Conservation (phyloP, 2,888 invertebrate species). For the Lasiommata megera region DNA sequence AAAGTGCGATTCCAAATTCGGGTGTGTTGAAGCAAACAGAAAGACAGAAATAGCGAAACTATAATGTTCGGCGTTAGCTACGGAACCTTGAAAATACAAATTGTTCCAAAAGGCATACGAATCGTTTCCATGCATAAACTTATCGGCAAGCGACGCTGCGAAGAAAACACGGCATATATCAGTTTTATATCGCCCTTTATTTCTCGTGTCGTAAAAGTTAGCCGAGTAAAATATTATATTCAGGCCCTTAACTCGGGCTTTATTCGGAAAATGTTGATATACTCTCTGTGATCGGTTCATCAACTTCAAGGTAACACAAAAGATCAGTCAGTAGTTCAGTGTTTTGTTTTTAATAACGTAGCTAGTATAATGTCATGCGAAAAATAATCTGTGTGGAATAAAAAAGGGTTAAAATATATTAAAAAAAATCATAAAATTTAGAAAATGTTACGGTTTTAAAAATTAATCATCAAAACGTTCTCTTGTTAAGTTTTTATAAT, state of each 20-base stretch:
- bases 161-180: slow-evolving; percentile 12
- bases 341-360: neutral
- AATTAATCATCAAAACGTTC: too few species aligned
- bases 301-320: neutral
- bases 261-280: neutral
- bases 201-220: slow-evolving; percentile 20
- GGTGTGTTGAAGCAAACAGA: too few species aligned
- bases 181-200: slow-evolving; percentile 17
- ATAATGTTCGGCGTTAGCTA: too few species aligned
- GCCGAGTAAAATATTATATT: slow-evolving; percentile 14
- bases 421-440: too few species aligned
- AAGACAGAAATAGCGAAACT: too few species aligned
- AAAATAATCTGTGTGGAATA: too few species aligned
- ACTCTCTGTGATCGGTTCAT: slow-evolving; percentile 2
- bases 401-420: too few species aligned
- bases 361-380: neutral
- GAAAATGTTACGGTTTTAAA: too few species aligned
- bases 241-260: neutral
- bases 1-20: too few species aligned
- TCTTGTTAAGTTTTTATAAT: too few species aligned
- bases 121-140: neutral
- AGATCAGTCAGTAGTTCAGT: neutral
- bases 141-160: slow-evolving; percentile 3
- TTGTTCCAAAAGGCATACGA: neutral
- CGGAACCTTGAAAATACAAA: neutral